phyloP scores from a whole-genome alignment of 2,113 vertebrate species.

The Apteryx owenii region DNA sequence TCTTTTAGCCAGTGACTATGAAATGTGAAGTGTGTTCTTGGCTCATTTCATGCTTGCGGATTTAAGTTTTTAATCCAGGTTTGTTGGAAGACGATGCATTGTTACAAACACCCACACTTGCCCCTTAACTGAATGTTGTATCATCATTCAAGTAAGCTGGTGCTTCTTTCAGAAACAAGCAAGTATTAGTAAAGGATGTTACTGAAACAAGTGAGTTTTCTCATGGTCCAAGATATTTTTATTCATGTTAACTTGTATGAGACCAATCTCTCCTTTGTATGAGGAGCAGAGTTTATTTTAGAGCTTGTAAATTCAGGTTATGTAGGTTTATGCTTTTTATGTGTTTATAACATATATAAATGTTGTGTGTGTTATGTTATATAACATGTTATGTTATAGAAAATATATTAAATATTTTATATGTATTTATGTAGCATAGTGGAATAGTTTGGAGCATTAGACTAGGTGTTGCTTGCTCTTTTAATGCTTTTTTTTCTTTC shows the following conservation, averaged over 20 bases:
- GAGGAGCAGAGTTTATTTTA: not conserved
- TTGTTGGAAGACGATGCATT: accelerated
- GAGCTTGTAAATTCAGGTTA: not conserved
- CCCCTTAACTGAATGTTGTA: not conserved
- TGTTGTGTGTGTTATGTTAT: no score
- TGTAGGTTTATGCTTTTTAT: not conserved
- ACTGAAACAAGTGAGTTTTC: not conserved
- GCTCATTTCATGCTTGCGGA: not conserved
- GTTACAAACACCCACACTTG: not conserved
- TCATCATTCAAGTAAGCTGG: not conserved
- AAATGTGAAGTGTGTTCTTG: not conserved
- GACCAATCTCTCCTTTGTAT: not conserved
- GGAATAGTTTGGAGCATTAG: not conserved
- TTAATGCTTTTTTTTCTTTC: not conserved
- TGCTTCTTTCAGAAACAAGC: not conserved
- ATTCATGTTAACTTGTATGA: not conserved
- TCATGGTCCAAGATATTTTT: not conserved
- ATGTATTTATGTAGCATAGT: no score
- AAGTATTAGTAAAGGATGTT: not conserved
- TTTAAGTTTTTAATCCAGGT: not conserved
- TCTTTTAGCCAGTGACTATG: not conserved
- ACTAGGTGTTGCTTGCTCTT: not conserved
- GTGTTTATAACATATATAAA: not conserved
- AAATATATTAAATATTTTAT: no score
- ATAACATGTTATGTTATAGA: no score